Evolutionary conservation across 37 sponge, comb jelly and placozoan species (phyloP), one percentile per base, ranked within the genome.

Genomic region (Lycopodina hypogea): DNA sequence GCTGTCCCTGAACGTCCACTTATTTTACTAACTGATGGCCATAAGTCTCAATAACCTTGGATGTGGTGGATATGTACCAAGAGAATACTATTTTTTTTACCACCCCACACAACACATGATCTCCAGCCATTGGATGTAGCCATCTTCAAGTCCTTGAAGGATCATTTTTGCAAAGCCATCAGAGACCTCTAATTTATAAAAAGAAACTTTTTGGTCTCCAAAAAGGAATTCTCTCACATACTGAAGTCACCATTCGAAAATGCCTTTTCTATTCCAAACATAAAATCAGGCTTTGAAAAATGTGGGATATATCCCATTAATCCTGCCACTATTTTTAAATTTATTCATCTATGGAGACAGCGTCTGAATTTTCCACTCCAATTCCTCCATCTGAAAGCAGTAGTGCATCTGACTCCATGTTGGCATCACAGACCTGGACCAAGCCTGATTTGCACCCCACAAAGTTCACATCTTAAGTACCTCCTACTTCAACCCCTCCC

Each of bases 81-180:
- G n/a, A n/a, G n/a, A n/a, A n/a, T n/a, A n/a, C n/a, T n/a, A n/a
- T n/a, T n/a, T n/a, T n/a, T n/a, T n/a, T n/a, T n/a, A n/a, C 61
- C 61, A 11, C 61, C 61, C 23, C 61, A 60, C 23, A n/a, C n/a
- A 7, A 60, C 61, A n/a, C 61, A 60, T 60, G 61, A 23, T 28
- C 61, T 60, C 4, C 74, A 74, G 34, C 74, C 74, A 24, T 26
- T 74, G 48, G 74, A 74, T 74, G 74, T 74, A 11, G 28, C 74
- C 17, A 56, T 74, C 1, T 74, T 74, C 56, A 74, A 74, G 74
- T 74, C 74, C 48, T 35, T 45, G 1, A 51, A 51, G 24, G 61
- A 11, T 60, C 23, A 17, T 17, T 60, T 21, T 22, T 60, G 26
- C 23, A 60, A 22, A 22, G 18, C 61, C 24, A 17, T 22, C 8